Conservation (phyloP, 2,888 invertebrate species). For the Malthinus flaveolus region DNA sequence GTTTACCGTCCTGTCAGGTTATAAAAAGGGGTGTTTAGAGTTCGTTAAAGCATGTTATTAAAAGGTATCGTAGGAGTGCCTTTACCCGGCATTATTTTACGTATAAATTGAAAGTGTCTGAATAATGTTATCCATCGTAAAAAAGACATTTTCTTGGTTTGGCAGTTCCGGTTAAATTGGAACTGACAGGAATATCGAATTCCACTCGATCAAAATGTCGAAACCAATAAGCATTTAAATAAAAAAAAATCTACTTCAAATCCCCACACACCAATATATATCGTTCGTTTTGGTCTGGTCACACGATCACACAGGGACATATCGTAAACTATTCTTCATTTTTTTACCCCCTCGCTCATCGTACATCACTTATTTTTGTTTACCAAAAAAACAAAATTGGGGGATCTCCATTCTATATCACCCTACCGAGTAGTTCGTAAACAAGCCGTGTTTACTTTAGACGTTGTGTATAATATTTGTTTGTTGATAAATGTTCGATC, state of each 20-base stretch:
- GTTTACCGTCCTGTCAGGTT: conserved; percentile 2
- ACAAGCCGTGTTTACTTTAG: conserved; percentile 13
- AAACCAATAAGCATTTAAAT: conserved; percentile 47
- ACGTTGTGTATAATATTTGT: conserved; percentile 19
- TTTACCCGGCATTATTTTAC: conserved; percentile 24
- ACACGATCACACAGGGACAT: conserved; percentile 22
- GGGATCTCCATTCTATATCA: neutral
- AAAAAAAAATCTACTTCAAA: conserved; percentile 40
- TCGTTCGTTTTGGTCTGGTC: conserved; percentile 22
- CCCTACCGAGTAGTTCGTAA: conserved; percentile 13
- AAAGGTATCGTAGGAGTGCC: conserved; percentile 12
- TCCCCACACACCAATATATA: conserved; percentile 40
- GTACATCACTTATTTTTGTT: conserved; percentile 22
- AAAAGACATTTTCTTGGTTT: conserved; percentile 28
- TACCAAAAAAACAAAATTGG: conserved; percentile 7
- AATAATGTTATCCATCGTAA: conserved; percentile 29
- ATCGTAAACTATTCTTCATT: conserved; percentile 21
- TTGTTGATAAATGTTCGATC: conserved; percentile 19
- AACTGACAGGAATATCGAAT: conserved; percentile 43
- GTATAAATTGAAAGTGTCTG: conserved; percentile 29
- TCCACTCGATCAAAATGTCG: conserved; percentile 47
- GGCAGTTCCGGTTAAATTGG: conserved; percentile 35
- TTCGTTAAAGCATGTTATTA: conserved; percentile 15
- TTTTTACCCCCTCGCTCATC: conserved; percentile 10
- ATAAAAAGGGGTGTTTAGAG: neutral